Percentiles rank a stretch among this genome's conserved stretches.
Evolutionary conservation across 2,888 invertebrate species (phyloP).

Genomic region (Chalcis sispes): DNA sequence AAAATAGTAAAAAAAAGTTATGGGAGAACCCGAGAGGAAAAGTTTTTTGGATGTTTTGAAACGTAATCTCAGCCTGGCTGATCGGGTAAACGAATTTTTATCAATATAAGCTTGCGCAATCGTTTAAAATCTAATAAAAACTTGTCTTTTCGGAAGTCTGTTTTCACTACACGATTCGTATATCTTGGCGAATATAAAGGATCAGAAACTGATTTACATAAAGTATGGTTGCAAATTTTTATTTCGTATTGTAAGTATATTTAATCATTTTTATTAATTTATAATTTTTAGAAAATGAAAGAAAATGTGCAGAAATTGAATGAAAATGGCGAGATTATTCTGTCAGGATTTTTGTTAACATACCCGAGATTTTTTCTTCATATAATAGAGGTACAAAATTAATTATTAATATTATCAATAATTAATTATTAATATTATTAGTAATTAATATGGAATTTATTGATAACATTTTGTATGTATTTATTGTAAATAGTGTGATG

Average conservation of each 20-base stretch:
- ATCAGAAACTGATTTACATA: constrained; percentile 54
- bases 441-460: too few relatives aligned
- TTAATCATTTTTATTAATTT: background rate
- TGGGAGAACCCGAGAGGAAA: constrained; percentile 57
- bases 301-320: constrained; percentile 59
- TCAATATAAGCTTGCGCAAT: background rate
- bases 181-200: constrained; percentile 65
- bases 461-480: too few relatives aligned
- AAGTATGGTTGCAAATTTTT: constrained; percentile 52
- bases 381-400: constrained; percentile 64
- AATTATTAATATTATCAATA: background rate
- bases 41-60: constrained; percentile 64
- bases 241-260: background rate
- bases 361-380: constrained; percentile 67
- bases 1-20: background rate
- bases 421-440: too few relatives aligned
- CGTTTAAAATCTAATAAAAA: background rate
- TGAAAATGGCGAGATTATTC: constrained; percentile 50
- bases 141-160: constrained; percentile 58
- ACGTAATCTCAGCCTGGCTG: constrained; percentile 60
- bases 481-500: too few relatives aligned
- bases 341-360: constrained; percentile 65
- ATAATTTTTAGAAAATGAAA: constrained; percentile 58
- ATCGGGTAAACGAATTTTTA: constrained; percentile 59
- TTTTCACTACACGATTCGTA: constrained; percentile 63